Evolutionary conservation across 2,888 invertebrate species (phyloP).

Genomic region (Phalera bucephala): DNA sequence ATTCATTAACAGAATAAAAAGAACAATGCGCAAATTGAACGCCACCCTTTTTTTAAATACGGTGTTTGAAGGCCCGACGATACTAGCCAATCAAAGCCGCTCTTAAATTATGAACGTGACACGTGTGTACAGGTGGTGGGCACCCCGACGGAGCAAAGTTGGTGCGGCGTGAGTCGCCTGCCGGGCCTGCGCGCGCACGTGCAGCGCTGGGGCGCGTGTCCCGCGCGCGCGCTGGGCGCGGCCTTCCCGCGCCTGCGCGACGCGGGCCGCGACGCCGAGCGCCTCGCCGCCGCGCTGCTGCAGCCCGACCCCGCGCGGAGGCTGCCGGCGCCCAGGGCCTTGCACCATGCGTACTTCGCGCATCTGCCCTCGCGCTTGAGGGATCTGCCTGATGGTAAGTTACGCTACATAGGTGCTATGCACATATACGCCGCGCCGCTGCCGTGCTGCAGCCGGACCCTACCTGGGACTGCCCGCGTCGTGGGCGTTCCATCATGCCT

Average conservation of each 20-base stretch:
- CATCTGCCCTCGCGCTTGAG: conserved; percentile 94
- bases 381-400: conserved; percentile 95
- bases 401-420: background rate
- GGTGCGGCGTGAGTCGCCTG: conserved; percentile 94
- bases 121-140: conserved; percentile 89
- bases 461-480: conserved; percentile 93
- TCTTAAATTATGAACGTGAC: too few species aligned
- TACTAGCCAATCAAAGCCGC: too few species aligned
- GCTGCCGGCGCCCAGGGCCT: conserved; percentile 93
- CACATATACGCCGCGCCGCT: conserved; percentile 90
- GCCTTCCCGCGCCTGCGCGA: conserved; percentile 96
- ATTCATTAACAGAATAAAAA: too few species aligned
- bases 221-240: conserved; percentile 90
- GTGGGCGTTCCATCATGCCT: too few species aligned
- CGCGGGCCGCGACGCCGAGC: conserved; percentile 93
- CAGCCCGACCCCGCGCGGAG: conserved; percentile 94
- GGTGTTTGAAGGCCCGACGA: too few species aligned
- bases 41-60: too few species aligned
- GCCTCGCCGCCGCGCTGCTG: conserved; percentile 92
- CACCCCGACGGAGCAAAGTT: conserved; percentile 96
- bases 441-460: conserved; percentile 95
- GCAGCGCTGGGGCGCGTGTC: conserved; percentile 84
- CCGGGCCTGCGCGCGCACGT: conserved; percentile 92
- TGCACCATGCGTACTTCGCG: conserved; percentile 95
- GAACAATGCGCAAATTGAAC: too few species aligned